phyloP scores from a whole-genome alignment of 2,797 vertebrate species.

The Masticophis lateralis region DNA sequence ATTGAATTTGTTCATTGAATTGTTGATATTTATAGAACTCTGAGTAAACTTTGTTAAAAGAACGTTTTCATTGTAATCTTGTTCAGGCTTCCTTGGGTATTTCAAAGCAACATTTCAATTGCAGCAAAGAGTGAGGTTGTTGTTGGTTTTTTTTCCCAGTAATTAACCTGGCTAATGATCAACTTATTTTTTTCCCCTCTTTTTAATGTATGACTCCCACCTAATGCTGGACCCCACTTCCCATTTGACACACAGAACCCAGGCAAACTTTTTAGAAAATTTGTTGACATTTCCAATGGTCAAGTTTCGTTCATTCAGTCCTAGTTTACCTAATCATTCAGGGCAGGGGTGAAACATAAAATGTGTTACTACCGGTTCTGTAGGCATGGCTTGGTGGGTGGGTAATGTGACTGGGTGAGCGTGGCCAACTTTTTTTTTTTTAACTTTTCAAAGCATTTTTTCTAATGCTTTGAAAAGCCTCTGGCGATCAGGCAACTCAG shows the following conservation, averaged over 20 bases:
- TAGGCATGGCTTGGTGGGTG: too few relatives aligned
- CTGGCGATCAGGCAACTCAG: too few relatives aligned
- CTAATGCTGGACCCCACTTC: background rate
- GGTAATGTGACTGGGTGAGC: too few relatives aligned
- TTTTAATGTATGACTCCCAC: background rate
- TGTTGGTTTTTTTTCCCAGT: background rate
- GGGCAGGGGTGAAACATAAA: too few relatives aligned
- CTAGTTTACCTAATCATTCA: background rate
- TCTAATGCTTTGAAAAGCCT: too few relatives aligned
- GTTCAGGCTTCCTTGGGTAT: background rate
- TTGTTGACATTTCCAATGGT: background rate
- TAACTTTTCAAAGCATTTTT: too few relatives aligned
- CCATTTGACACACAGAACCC: background rate
- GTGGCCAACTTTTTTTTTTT: too few relatives aligned
- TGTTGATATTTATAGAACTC: background rate
- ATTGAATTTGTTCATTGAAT: background rate
- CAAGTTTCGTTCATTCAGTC: background rate
- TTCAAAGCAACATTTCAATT: background rate
- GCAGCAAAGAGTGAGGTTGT: accelerated
- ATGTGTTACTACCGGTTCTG: too few relatives aligned
- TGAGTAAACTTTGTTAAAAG: background rate
- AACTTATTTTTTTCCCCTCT: background rate
- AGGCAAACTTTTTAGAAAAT: background rate
- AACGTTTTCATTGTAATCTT: background rate
- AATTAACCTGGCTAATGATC: background rate